Percentiles rank a stretch among this genome's conserved stretches.
Conservation (phyloP, 2,113 vertebrate species). For the Atractosteus spatula region DNA sequence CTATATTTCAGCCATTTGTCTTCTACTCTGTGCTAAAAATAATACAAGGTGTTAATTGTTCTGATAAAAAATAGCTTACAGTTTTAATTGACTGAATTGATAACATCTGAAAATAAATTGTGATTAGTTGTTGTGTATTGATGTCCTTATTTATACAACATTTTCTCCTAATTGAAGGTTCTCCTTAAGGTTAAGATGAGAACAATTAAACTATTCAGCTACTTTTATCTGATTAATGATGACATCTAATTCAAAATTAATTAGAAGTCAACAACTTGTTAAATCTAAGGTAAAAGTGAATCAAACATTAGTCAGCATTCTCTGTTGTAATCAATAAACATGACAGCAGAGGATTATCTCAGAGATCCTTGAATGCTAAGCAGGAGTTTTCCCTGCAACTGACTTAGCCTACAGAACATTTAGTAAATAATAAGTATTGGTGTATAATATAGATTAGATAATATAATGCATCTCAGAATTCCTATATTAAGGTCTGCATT, state of each 20-base stretch:
- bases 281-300: conserved; percentile 33
- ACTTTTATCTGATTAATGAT: conserved; percentile 43
- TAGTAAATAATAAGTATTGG: too few species aligned
- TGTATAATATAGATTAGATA: too few species aligned
- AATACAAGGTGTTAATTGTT: too few species aligned
- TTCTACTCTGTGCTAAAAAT: too few species aligned
- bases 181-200: conserved; percentile 48
- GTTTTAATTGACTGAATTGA: too few species aligned
- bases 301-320: conserved; percentile 32
- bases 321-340: conserved; percentile 32
- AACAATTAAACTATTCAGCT: conserved; percentile 30
- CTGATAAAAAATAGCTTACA: too few species aligned
- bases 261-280: conserved; percentile 46
- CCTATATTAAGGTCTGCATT: too few species aligned
- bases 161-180: conserved; percentile 49
- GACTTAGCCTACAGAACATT: background rate
- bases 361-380: conserved; percentile 36
- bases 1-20: too few species aligned
- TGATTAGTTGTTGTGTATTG: too few species aligned
- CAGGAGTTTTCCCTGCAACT: conserved; percentile 33
- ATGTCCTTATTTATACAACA: too few species aligned
- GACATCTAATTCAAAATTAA: conserved; percentile 58
- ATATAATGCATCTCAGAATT: too few species aligned
- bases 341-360: conserved; percentile 43
- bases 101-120: too few species aligned